Conservation (phyloP, 2,888 invertebrate genomes). For the Elmis aenea region DNA sequence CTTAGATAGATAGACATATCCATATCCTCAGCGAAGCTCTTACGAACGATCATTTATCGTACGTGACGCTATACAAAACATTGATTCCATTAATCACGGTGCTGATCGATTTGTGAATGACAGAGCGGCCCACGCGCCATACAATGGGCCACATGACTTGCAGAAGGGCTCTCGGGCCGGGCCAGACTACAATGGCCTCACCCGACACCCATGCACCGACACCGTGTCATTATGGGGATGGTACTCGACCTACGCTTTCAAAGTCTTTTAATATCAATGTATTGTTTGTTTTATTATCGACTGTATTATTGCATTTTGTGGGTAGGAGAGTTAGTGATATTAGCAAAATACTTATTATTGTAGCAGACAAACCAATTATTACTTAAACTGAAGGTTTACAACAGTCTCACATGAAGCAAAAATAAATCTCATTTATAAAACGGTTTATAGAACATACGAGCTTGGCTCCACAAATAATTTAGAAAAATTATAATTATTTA, state of each 20-base stretch:
- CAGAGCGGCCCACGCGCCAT: slow-evolving; percentile 24
- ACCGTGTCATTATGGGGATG: slow-evolving; percentile 34
- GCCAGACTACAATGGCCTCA: slow-evolving; percentile 33
- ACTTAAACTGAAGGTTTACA: too few relatives aligned
- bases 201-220: slow-evolving; percentile 29
- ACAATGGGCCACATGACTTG: slow-evolving; percentile 29
- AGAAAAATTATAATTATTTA: too few relatives aligned
- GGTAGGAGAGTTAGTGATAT: slow-evolving; percentile 1
- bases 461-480: too few relatives aligned
- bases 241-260: slow-evolving; percentile 23
- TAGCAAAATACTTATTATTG: not conserved
- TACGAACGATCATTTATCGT: slow-evolving; percentile 25
- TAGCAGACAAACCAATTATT: too few relatives aligned
- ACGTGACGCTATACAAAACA: slow-evolving; percentile 31
- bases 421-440: too few relatives aligned
- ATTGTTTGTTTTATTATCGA: slow-evolving; percentile 21
- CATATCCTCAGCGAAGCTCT: slow-evolving; percentile 17
- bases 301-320: slow-evolving; percentile 2
- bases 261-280: slow-evolving; percentile 17
- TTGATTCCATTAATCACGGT: slow-evolving; percentile 29
- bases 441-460: too few relatives aligned
- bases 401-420: too few relatives aligned
- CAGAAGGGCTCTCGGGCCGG: slow-evolving; percentile 26
- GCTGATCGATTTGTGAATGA: slow-evolving; percentile 34
- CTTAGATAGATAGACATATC: slow-evolving; percentile 17